Conservation (phyloP, 2,888 invertebrate species). For the Drosophila birchii region DNA sequence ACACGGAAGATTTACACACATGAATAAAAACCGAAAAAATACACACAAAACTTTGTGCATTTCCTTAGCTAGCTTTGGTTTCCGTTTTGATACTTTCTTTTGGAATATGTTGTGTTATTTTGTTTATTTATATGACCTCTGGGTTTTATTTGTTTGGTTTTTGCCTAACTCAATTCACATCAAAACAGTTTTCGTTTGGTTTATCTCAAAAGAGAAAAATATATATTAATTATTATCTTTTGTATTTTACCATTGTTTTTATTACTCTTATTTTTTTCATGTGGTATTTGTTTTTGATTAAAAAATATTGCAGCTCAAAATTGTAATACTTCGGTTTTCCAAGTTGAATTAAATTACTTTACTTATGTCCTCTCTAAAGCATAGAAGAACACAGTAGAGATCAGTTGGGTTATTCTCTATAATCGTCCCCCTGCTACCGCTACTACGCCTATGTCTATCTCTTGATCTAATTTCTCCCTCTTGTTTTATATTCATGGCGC, state of each 20-base stretch:
- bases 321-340: constrained; percentile 70
- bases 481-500: constrained; percentile 1
- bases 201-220: constrained; percentile 83
- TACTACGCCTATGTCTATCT: constrained; percentile 25
- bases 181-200: constrained; percentile 66
- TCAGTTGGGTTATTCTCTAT: constrained; percentile 62
- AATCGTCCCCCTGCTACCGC: constrained; percentile 19
- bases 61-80: constrained; percentile 42
- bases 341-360: constrained; percentile 42
- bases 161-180: constrained; percentile 77
- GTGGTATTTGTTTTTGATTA: constrained; percentile 63
- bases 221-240: constrained; percentile 77
- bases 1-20: constrained; percentile 77
- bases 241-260: constrained; percentile 54
- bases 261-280: constrained; percentile 44
- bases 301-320: constrained; percentile 81
- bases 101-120: constrained; percentile 63
- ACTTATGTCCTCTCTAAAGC: constrained; percentile 47
- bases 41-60: constrained; percentile 65
- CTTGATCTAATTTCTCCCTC: constrained; percentile 5
- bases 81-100: constrained; percentile 69
- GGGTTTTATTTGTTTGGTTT: constrained; percentile 20
- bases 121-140: constrained; percentile 25
- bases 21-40: constrained; percentile 67
- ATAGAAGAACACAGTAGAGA: constrained; percentile 83